Percentiles rank a stretch among this genome's conserved stretches.
phyloP scores from a whole-genome alignment of 2,113 vertebrate genomes.

The Sphaerodactylus townsendi region DNA sequence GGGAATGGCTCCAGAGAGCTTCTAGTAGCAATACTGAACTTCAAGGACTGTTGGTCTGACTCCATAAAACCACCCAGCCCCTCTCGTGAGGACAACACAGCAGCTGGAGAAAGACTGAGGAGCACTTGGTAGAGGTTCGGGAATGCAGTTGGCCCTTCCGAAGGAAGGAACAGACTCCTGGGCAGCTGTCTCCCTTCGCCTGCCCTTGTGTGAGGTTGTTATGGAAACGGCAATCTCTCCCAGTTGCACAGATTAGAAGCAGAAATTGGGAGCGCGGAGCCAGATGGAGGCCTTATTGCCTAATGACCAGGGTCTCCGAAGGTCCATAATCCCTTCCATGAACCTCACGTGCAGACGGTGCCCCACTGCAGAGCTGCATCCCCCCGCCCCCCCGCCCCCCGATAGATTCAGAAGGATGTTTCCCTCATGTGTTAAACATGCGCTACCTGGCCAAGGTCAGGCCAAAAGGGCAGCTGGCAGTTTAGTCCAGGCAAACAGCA shows the following conservation, averaged over 20 bases:
- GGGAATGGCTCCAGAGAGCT: background rate
- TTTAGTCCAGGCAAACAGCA: fast-evolving
- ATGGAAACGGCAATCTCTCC: slow-evolving; percentile 58
- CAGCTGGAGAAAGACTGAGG: background rate
- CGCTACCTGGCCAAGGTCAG: fast-evolving
- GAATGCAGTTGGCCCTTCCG: too few species aligned
- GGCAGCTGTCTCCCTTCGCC: fast-evolving
- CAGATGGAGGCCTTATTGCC: slow-evolving; percentile 71
- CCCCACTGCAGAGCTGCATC: background rate
- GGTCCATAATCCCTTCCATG: slow-evolving; percentile 52
- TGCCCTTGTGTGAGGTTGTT: slow-evolving; percentile 33
- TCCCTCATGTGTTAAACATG: fast-evolving
- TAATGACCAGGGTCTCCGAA: slow-evolving; percentile 49
- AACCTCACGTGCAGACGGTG: slow-evolving; percentile 8
- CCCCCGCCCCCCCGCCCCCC: background rate
- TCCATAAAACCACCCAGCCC: too few species aligned
- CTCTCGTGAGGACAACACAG: background rate
- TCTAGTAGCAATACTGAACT: background rate
- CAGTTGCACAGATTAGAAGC: slow-evolving; percentile 64
- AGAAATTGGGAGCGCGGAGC: slow-evolving; percentile 47
- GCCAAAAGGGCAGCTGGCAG: fast-evolving
- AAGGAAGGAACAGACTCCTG: background rate
- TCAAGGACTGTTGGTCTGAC: background rate
- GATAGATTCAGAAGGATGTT: background rate
- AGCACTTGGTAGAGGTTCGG: background rate